Conservation (phyloP, 1,140 invertebrate species). For the Tribolium madens region DNA sequence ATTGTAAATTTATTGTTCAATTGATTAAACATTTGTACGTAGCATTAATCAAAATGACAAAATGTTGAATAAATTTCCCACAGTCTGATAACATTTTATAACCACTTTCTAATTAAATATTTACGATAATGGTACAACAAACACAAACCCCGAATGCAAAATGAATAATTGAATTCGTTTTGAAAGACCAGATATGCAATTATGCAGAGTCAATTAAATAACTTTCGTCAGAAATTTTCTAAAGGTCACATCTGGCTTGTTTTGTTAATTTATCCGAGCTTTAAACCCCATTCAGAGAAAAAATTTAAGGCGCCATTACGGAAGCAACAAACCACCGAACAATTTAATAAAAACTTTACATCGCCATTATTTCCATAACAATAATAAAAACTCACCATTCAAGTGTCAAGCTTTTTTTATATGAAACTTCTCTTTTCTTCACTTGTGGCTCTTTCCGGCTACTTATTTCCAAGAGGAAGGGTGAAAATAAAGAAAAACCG, state of each 20-base stretch:
- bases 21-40: conserved; percentile 33
- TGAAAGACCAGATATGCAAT: conserved; percentile 10
- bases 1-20: conserved; percentile 37
- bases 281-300: conserved; percentile 7
- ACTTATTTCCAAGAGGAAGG: conserved; percentile 17
- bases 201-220: conserved; percentile 19
- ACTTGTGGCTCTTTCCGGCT: conserved; percentile 30
- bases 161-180: conserved; percentile 32
- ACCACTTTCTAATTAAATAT: conserved; percentile 32
- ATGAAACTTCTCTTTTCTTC: conserved; percentile 28
- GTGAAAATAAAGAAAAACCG: conserved; percentile 22
- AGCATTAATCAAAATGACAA: conserved; percentile 37
- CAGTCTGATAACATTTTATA: conserved; percentile 28
- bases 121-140: conserved; percentile 24
- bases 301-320: conserved; percentile 24
- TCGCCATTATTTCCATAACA: conserved; percentile 36
- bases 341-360: conserved; percentile 36
- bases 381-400: conserved; percentile 38
- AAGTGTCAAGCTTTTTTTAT: conserved; percentile 28
- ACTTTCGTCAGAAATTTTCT: conserved; percentile 9
- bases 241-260: conserved; percentile 22
- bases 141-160: conserved; percentile 20
- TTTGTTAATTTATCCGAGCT: conserved; percentile 8
- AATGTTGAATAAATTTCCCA: conserved; percentile 33
- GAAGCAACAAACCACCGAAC: conserved; percentile 32